These are phyloP conservation scores for Leptopilina myrica DNA, from an alignment of 2,888 invertebrate species.

Conservation along the genomic window DNA sequence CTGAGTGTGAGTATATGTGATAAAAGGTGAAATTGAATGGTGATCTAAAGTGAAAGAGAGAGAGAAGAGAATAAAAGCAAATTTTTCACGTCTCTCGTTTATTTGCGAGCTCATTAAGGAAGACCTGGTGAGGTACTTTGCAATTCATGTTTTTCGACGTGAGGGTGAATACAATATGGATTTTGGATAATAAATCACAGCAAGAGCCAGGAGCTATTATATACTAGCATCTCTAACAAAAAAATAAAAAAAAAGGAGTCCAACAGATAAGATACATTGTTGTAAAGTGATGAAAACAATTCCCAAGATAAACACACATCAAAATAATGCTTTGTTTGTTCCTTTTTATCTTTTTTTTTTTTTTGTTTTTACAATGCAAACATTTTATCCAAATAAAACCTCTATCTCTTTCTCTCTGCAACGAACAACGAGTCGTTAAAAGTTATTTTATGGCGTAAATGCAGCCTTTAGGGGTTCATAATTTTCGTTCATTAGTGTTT, in stretches of 20 bases:
- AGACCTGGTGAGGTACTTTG: constrained; percentile 16
- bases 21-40: constrained; percentile 14
- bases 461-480: not conserved
- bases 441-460: not conserved
- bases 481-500: constrained; percentile 2
- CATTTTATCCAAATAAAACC: constrained; percentile 7
- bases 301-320: not conserved
- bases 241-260: no score
- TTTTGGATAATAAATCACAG: constrained; percentile 27
- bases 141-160: constrained; percentile 36
- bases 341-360: not conserved
- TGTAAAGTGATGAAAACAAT: constrained; percentile 23
- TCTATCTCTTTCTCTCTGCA: not conserved
- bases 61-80: not conserved
- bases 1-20: not conserved
- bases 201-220: not conserved
- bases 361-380: not conserved
- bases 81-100: constrained; percentile 23
- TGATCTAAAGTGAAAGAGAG: not conserved
- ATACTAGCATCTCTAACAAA: not conserved
- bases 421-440: not conserved
- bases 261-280: not conserved
- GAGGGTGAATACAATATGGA: constrained; percentile 38
- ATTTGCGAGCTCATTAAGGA: constrained; percentile 29
- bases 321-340: not conserved